phyloP scores from a whole-genome alignment of 2,113 vertebrate genomes.

The Antigone vipio region DNA sequence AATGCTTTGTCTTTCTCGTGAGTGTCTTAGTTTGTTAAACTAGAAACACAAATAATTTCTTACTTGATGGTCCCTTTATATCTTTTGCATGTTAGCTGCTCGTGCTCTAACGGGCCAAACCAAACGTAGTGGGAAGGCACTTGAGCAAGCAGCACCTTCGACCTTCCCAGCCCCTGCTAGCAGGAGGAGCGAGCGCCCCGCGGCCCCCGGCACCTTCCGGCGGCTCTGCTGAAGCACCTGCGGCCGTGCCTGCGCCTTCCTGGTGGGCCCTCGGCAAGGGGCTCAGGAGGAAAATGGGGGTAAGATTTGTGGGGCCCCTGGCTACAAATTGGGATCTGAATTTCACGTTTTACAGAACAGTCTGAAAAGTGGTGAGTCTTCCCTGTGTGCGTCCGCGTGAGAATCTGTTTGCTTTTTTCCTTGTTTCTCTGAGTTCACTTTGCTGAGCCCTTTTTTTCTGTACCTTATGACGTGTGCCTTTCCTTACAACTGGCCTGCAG shows the following conservation, averaged over 20 bases:
- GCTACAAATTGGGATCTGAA: neutral
- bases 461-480: fast-evolving
- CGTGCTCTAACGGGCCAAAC: neutral
- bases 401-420: neutral
- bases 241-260: fast-evolving
- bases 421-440: neutral
- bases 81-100: neutral
- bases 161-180: neutral
- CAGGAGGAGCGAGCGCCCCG: neutral
- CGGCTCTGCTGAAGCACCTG: neutral
- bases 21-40: neutral
- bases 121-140: fast-evolving
- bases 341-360: neutral
- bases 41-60: neutral
- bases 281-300: neutral
- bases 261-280: neutral
- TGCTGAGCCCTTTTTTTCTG: neutral
- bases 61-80: neutral
- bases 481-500: too few species aligned
- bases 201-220: neutral
- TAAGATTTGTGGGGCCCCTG: neutral
- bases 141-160: neutral
- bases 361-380: neutral
- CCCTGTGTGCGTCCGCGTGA: too few species aligned
- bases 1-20: neutral